Percentiles rank a stretch among this genome's conserved stretches.
These are phyloP conservation scores for Ceratotherium simum DNA, from an alignment of 2,113 vertebrate genomes.

Conservation along the genomic window DNA sequence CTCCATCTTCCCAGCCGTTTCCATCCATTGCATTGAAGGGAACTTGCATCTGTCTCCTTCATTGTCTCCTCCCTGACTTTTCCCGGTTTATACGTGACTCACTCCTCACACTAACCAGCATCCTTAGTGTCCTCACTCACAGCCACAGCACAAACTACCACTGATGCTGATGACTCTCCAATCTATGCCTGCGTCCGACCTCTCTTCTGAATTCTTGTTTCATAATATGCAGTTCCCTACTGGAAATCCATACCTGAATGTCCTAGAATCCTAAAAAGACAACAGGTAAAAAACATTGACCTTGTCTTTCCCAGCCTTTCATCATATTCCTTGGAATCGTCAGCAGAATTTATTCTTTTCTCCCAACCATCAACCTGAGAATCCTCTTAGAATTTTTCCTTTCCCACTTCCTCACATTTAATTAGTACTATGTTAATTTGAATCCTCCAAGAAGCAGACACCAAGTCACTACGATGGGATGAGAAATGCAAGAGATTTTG, in stretches of 20 bases:
- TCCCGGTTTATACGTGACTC: neutral
- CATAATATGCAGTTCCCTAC: neutral
- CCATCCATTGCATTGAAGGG: neutral
- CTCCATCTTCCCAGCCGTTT: neutral
- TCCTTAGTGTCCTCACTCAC: neutral
- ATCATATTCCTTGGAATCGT: neutral
- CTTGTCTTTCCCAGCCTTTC: neutral
- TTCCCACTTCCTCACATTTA: neutral
- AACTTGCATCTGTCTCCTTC: neutral
- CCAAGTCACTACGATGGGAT: neutral
- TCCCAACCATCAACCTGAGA: neutral
- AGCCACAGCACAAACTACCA: neutral
- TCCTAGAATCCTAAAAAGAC: neutral
- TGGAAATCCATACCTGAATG: neutral
- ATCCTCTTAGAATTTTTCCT: neutral
- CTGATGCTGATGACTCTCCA: neutral
- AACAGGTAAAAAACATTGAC: neutral
- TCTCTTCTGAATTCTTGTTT: neutral
- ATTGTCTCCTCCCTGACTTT: neutral
- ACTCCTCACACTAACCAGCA: neutral
- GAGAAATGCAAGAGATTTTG: neutral
- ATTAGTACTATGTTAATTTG: neutral
- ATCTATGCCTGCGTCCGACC: neutral
- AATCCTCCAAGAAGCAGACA: neutral
- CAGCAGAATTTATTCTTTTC: neutral